Evolutionary conservation across 1,140 invertebrate species (phyloP), one percentile per base, ranked within the genome.

Genomic region (Thaumetopoea pityocampa): DNA sequence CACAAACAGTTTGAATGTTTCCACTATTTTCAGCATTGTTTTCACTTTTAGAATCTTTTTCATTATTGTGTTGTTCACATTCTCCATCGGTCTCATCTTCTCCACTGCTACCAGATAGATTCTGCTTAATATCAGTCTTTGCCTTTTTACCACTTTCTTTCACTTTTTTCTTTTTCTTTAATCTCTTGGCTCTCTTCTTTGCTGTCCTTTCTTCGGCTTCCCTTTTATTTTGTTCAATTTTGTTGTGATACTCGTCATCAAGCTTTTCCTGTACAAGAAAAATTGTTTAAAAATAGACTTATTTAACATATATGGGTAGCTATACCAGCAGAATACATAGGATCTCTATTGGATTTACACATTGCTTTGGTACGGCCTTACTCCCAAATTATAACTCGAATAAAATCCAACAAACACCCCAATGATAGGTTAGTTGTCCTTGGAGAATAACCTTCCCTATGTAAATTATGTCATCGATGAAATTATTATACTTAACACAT

Each of bases 151-250:
- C 51, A 64, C 87, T 88, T 45, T 85, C 51, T 67, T 89, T 87
- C 22, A 67, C 47, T 63, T 87, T 89, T 50, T 88, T 81, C 60
- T 95, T 96, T 54, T 90, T 93, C 59, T 93, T 95, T 35, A 92
- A 66, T 52, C 95, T 87, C 74, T 96, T 97, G 1, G 91, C 91
- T 56, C 95, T 84, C 79, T 94, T 96, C 51, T 96, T 96, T 0
- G 93, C 93, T 1, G 94, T 96, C 67, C 85, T 88, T 65, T 93
- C 90, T 61, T 97, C 95, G 12, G 93, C 91, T 55, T 82, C 73
- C 53, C 72, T 88, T 69, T 90, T 90, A 65, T 97, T 96, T 57
- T 94, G 88, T 77, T 94, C 92, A 4, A 98, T 65, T 84, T 94
- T 97, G 29, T 85, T 67, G 49, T 93, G 90, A 85, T 94, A 98